These are phyloP conservation scores for Caenorhabditis plicata DNA, from an alignment of 2,888 invertebrate species.

Conservation along the genomic window DNA sequence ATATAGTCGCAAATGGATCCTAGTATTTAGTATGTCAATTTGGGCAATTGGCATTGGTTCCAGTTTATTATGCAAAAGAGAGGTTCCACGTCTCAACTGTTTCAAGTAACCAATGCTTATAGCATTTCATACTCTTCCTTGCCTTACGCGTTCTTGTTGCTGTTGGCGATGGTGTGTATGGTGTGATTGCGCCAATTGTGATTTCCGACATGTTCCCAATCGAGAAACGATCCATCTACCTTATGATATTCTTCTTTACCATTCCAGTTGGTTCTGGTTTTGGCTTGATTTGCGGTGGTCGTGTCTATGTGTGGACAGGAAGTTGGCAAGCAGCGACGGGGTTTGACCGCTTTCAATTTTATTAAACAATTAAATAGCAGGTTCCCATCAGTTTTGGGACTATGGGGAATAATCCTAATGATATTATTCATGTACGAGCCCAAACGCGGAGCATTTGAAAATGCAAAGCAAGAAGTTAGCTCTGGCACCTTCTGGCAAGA, in stretches of 20 bases:
- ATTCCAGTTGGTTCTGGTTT: slow-evolving; percentile 86
- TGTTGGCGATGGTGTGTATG: slow-evolving; percentile 97
- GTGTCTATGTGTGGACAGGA: too few species aligned
- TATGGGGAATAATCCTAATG: slow-evolving; percentile 62
- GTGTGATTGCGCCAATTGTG: slow-evolving; percentile 96
- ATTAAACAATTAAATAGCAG: too few species aligned
- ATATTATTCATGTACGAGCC: slow-evolving; percentile 58
- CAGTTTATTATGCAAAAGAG: too few species aligned
- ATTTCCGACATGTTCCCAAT: slow-evolving; percentile 93
- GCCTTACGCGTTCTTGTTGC: slow-evolving; percentile 88
- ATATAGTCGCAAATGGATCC: slow-evolving; percentile 83
- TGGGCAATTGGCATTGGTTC: slow-evolving; percentile 67
- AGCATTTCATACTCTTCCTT: slow-evolving; percentile 78
- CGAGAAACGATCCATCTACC: slow-evolving; percentile 84
- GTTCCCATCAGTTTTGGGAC: slow-evolving; percentile 85
- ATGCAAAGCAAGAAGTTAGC: slow-evolving; percentile 26
- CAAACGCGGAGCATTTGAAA: slow-evolving; percentile 54
- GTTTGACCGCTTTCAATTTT: too few species aligned
- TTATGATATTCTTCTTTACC: slow-evolving; percentile 96
- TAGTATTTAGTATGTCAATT: slow-evolving; percentile 89
- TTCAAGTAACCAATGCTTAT: slow-evolving; percentile 55
- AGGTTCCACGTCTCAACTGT: too few species aligned
- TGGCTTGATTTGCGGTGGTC: slow-evolving; percentile 93
- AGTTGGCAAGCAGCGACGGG: too few species aligned
- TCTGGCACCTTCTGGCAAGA: slow-evolving; percentile 35